A percentile compares a stretch with the other conserved stretches of the same genome.
These are phyloP conservation scores for Salticus scenicus DNA, from an alignment of 2,888 invertebrate species.

Conservation along the genomic window DNA sequence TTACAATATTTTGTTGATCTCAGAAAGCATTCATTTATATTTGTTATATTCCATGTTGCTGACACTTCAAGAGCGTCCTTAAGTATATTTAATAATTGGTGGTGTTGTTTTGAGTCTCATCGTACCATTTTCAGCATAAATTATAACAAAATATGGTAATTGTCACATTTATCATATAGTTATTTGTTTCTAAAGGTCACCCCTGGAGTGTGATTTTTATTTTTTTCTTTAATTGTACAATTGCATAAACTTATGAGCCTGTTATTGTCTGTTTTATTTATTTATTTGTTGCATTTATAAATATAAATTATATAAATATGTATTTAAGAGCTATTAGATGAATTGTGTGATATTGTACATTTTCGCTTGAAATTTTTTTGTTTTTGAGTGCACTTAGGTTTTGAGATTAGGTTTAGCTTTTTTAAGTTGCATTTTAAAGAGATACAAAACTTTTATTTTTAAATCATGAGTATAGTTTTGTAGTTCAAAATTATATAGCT, in stretches of 20 bases:
- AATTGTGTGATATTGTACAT: slow-evolving; percentile 51
- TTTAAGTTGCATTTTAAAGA: background rate
- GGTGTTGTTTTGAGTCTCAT: too few species aligned
- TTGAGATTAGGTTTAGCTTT: background rate
- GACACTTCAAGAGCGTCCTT: too few species aligned
- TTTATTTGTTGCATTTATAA: slow-evolving; percentile 37
- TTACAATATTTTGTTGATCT: too few species aligned
- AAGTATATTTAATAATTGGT: too few species aligned
- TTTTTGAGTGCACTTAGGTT: background rate
- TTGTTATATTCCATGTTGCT: too few species aligned
- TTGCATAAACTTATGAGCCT: background rate
- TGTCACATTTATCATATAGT: too few species aligned
- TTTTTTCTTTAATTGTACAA: background rate
- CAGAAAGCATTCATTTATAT: too few species aligned
- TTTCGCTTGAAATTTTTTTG: slow-evolving; percentile 17
- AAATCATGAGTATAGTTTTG: too few species aligned
- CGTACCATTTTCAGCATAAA: too few species aligned
- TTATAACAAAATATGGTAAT: too few species aligned
- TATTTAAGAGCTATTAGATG: slow-evolving; percentile 53
- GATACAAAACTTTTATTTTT: background rate
- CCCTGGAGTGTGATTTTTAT: background rate
- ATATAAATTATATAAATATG: slow-evolving; percentile 47
- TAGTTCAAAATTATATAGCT: too few species aligned
- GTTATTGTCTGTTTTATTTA: slow-evolving; percentile 22
- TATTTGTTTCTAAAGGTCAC: too few species aligned